phyloP scores from a whole-genome alignment of 2,113 vertebrate genomes.

The Stegastes partitus region DNA sequence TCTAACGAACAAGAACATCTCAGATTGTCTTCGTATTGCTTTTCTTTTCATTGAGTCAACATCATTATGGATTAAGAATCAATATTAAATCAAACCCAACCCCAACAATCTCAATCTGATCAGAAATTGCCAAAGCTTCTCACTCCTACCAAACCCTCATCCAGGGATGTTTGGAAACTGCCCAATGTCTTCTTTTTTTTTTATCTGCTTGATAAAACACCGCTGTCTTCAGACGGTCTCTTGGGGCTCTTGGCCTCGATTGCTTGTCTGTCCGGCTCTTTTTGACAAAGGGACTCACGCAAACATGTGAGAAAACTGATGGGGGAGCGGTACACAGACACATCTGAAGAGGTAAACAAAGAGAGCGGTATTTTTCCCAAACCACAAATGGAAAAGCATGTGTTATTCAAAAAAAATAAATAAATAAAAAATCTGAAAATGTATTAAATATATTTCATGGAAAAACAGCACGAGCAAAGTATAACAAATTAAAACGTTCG shows the following conservation, averaged over 20 bases:
- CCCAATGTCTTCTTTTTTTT: constrained; percentile 3
- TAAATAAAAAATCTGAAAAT: too few species aligned
- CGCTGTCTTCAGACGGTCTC: background rate
- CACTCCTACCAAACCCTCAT: background rate
- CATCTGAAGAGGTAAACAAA: too few species aligned
- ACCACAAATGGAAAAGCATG: too few species aligned
- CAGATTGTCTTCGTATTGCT: too few species aligned
- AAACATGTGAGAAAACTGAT: background rate
- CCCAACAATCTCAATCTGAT: background rate
- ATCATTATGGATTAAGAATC: background rate
- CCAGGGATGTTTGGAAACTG: constrained; percentile 1
- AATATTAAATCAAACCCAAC: background rate
- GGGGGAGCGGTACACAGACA: background rate
- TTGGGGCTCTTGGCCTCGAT: constrained; percentile 4
- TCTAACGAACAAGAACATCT: too few species aligned
- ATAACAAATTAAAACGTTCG: background rate
- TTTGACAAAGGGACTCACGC: constrained; percentile 2
- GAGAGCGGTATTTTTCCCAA: too few species aligned
- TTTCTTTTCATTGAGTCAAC: background rate
- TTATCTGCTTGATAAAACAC: constrained; percentile 18
- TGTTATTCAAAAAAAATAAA: too few species aligned
- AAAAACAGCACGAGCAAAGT: too few species aligned
- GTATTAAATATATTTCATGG: too few species aligned
- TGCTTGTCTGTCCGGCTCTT: constrained; percentile 20
- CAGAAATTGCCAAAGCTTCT: background rate